Conservation (phyloP, 2,113 vertebrate species). For the Raja brachyura region DNA sequence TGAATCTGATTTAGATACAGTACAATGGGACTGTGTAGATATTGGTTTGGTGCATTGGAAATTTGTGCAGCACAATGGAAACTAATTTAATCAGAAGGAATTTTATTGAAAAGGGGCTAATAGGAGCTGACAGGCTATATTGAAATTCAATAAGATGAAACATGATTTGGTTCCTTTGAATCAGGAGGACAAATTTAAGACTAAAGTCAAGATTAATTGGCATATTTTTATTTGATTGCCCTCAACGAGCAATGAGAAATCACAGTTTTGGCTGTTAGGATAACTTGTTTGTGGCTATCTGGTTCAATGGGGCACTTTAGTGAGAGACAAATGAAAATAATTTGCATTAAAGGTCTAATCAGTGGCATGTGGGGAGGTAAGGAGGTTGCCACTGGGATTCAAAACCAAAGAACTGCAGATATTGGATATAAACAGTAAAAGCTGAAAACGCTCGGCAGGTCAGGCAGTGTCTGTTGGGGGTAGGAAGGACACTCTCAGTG, state of each 20-base stretch:
- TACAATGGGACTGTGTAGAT: not conserved
- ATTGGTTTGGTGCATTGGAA: slow-evolving; percentile 12
- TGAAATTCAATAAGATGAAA: slow-evolving; percentile 5
- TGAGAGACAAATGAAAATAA: not conserved
- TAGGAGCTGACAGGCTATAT: not conserved
- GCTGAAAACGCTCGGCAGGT: no score
- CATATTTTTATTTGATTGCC: not conserved
- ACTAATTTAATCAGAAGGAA: not conserved
- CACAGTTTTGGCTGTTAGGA: not conserved
- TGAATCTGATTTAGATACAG: not conserved
- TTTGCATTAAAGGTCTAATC: not conserved
- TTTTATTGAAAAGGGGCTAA: slow-evolving; percentile 8
- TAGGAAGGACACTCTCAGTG: no score
- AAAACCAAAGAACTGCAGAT: no score
- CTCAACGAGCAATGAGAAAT: not conserved
- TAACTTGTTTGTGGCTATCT: not conserved
- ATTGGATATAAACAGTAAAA: no score
- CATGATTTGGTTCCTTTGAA: slow-evolving; percentile 1
- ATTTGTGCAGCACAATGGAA: not conserved
- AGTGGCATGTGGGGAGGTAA: not conserved
- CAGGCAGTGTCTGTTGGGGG: no score
- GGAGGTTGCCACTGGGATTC: no score
- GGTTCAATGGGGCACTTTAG: not conserved
- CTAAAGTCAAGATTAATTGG: slow-evolving; percentile 26
- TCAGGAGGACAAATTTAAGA: not conserved